Base-by-base conservation (phyloP, 2,113 vertebrate genomes). In the Upupa epops region DNA sequence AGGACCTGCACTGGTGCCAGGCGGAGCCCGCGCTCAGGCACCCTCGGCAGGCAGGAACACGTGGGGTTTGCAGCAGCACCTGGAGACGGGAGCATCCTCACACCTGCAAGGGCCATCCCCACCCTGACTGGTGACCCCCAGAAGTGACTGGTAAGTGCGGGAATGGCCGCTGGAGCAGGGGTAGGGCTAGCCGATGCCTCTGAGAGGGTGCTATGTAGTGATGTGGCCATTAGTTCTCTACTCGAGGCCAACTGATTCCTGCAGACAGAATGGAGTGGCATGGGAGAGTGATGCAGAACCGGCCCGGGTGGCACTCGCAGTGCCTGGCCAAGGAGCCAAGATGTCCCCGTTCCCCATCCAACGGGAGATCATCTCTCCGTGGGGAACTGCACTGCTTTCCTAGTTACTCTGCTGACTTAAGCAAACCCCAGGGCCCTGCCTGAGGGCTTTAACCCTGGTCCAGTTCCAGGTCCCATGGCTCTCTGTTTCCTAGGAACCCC, bases 381-480 rank as follows among this genome's bases (percentile, higher is more conserved):
- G 31, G 7, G 55, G 16, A 54, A 79, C 26, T 42, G 4, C 1
- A 14, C 40, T 70, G 28, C 18, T 46, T 54, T 10, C 18, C 21
- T 28, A 13, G 17, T 6, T 61, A 11, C 80, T 83, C 37, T 58
- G 54, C 45, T 25, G 6, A 49, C 18, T 12, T 52, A 55, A 65
- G n/a, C 17, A 61, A 79, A 13, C 21, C 64, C 52, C 63, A 17
- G 6, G 36, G 31, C 60, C 34, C n/a, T 65, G 19, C 31, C 3
- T 11, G 4, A 34, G 36, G 3, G 13, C 8, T 73, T 40, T 46
- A 52, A 55, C 32, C 5, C 19, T 20, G 36, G 7, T 6, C n/a
- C 40, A 2, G 3, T 26, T 25, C 31, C 16, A 0, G 24, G 18
- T 34, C 22, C 66, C 5, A 4, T 11, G 28, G 16, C 63, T 37